These are phyloP conservation scores for Euglossa dilemma DNA, from an alignment of 1,140 invertebrate species.

Conservation along the genomic window DNA sequence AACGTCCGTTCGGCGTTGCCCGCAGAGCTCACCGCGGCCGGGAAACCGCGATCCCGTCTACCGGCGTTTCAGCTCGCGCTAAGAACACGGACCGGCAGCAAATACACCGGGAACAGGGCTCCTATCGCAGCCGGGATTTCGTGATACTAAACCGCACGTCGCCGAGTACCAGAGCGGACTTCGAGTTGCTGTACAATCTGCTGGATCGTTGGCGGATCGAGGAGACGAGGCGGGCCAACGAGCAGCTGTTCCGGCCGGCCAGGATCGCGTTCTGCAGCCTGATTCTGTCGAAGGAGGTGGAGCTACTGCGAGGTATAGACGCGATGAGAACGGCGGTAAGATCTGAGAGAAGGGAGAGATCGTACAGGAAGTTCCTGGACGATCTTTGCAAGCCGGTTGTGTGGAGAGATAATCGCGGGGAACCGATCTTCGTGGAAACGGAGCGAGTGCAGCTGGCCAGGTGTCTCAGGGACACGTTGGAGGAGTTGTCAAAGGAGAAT, in stretches of 20 bases:
- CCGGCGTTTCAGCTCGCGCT: background rate
- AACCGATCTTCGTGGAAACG: conserved; percentile 84
- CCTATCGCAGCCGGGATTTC: conserved; percentile 57
- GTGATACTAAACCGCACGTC: conserved; percentile 64
- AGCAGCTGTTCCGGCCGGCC: conserved; percentile 82
- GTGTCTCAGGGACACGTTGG: conserved; percentile 84
- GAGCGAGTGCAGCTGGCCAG: conserved; percentile 85
- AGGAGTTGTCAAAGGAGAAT: conserved; percentile 81
- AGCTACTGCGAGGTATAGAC: conserved; percentile 86
- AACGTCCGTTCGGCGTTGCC: conserved; percentile 25
- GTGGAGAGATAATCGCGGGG: conserved; percentile 83
- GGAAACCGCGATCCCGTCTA: background rate
- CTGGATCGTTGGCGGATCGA: conserved; percentile 87
- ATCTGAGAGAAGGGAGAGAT: conserved; percentile 82
- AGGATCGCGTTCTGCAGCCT: conserved; percentile 85
- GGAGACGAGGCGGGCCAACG: conserved; percentile 84
- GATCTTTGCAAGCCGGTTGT: conserved; percentile 84
- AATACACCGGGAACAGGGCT: background rate
- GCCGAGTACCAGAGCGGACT: conserved; percentile 84
- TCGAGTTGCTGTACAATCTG: conserved; percentile 85
- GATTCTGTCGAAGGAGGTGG: conserved; percentile 86
- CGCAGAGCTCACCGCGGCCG: conserved; percentile 64
- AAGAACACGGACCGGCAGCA: conserved; percentile 8
- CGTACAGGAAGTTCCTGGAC: conserved; percentile 84
- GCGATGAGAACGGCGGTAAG: conserved; percentile 83